phyloP scores from a whole-genome alignment of 2,888 invertebrate genomes.

The Parnassius smintheus region DNA sequence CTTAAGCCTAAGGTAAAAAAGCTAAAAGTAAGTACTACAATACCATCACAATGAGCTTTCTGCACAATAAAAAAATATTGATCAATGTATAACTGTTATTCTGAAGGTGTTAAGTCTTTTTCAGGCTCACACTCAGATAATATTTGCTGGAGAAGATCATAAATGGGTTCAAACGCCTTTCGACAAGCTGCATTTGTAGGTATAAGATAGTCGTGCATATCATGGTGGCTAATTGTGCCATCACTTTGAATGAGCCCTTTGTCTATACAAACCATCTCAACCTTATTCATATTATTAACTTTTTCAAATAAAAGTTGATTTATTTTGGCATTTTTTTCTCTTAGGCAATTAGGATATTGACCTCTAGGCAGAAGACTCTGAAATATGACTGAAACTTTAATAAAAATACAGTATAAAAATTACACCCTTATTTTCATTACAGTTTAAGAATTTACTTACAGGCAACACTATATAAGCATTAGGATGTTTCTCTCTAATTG shows the following conservation, averaged over 20 bases:
- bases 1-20: slow-evolving; percentile 72
- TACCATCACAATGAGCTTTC: slow-evolving; percentile 73
- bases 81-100: slow-evolving; percentile 61
- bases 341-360: slow-evolving; percentile 89
- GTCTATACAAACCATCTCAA: slow-evolving; percentile 90
- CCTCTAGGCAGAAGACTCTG: slow-evolving; percentile 95
- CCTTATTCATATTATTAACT: slow-evolving; percentile 83
- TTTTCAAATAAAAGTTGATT: slow-evolving; percentile 87
- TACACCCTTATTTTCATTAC: neutral
- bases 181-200: slow-evolving; percentile 92
- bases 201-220: slow-evolving; percentile 95
- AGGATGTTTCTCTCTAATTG: slow-evolving; percentile 88
- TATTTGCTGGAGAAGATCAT: slow-evolving; percentile 89
- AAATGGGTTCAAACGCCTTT: slow-evolving; percentile 92
- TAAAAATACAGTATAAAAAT: neutral
- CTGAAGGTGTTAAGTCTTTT: slow-evolving; percentile 87
- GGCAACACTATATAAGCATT: slow-evolving; percentile 91
- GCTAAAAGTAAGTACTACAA: slow-evolving; percentile 74
- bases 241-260: slow-evolving; percentile 89
- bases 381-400: slow-evolving; percentile 41
- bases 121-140: slow-evolving; percentile 88
- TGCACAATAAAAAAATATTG: slow-evolving; percentile 51
- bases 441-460: slow-evolving; percentile 79
- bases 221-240: slow-evolving; percentile 92
- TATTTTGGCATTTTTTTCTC: slow-evolving; percentile 88